Evolutionary conservation across 2,113 vertebrate species (phyloP), one percentile per base, ranked within the genome.

Genomic region (Cygnus atratus): DNA sequence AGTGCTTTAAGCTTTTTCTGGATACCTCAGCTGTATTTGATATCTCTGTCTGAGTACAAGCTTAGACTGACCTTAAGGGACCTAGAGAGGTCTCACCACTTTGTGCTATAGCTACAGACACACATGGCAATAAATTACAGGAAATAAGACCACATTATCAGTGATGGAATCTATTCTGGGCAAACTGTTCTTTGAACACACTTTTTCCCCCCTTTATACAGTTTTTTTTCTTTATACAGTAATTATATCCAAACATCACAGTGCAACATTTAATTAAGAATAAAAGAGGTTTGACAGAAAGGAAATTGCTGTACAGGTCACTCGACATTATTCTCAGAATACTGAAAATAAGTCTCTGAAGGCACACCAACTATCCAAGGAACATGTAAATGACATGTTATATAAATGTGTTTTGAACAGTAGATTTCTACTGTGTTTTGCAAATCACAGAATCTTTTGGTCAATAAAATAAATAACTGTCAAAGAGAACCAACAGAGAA

Each of bases 81-180:
- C 50, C 76, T 81, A 48, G 80, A 24, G 65, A 78, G 33, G 19
- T 75, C 35, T 91, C 28, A 65, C 5, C 48, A 72, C 52, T 94
- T 81, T 71, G 83, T 75, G 18, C 31, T 84, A 52, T 50, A 52
- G 25, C 57, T 90, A 57, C 29, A 61, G 68, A 43, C 39, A 61
- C 28, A 61, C 3, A 8, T 62, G 88, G 18, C 80, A 91, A 66
- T 93, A 89, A 95, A 93, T 85, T 94, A 75, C 57, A 95, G 57
- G 86, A 95, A 84, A 97, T 96, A 92, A 92, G 46, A 87, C 83
- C 79, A 90, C 12, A 11, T 95, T 91, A 93, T 85, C 78, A 46
- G 43, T 43, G 46, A 63, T 1, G 24, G 29, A 10, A 95, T 80
- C 89, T 84, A 35, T 79, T 90, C 73, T 50, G 65, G 13, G 9